These are phyloP conservation scores for Bubo scandiacus DNA, from an alignment of 2,113 vertebrate species.

Conservation along the genomic window DNA sequence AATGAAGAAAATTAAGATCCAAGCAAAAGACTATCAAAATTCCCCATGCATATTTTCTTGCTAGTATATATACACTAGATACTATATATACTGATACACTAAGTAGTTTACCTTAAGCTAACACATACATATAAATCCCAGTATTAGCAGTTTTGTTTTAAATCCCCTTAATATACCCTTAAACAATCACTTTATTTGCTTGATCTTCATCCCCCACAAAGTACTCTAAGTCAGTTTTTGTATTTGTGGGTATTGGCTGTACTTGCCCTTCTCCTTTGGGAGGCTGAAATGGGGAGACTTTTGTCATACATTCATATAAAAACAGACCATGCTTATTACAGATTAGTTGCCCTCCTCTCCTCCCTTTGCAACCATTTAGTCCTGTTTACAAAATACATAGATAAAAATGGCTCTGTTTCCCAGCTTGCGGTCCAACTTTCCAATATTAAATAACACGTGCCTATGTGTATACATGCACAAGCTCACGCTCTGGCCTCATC, in stretches of 20 bases:
- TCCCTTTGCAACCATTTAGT: background rate
- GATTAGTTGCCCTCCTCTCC: background rate
- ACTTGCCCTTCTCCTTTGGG: background rate
- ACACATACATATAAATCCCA: background rate
- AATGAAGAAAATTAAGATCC: background rate
- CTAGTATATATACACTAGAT: background rate
- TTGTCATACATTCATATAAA: background rate
- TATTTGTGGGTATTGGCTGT: background rate
- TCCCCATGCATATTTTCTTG: background rate
- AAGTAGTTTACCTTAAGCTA: background rate
- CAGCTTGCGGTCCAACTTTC: background rate
- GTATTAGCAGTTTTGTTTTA: background rate
- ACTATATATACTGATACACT: background rate
- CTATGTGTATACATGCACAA: background rate
- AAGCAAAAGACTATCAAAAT: background rate
- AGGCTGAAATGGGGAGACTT: accelerated
- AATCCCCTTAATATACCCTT: background rate
- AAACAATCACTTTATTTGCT: background rate
- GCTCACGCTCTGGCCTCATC: background rate
- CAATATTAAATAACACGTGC: accelerated
- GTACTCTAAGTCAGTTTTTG: background rate
- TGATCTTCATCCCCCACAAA: background rate
- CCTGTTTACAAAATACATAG: background rate
- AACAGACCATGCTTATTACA: background rate
- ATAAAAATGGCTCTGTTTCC: background rate